phyloP scores from a whole-genome alignment of 1,140 invertebrate species.

The Bombyx mori region ASM3026992v2 NC_085111.1:12758501-12759000 shows the following conservation, averaged over 20 bases:
- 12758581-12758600: no score
- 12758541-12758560: no score
- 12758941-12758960: no score
- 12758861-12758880: constrained; percentile 54
- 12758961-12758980: no score
- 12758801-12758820: constrained; percentile 52
- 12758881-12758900: constrained; percentile 32
- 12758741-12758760: constrained; percentile 48
- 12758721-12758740: constrained; percentile 48
- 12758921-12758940: no score
- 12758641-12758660: neutral
- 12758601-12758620: no score
- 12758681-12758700: constrained; percentile 38
- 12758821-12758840: constrained; percentile 53
- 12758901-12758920: no score
- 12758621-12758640: neutral
- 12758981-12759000: no score
- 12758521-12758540: no score
- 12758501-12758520: no score
- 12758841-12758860: constrained; percentile 55
- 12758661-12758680: neutral
- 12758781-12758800: constrained; percentile 49
- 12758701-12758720: constrained; percentile 59
- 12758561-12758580: no score
- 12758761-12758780: constrained; percentile 55